These are phyloP conservation scores for Steromphala cineraria DNA, from an alignment of 2,888 invertebrate genomes.

Conservation along the genomic window DNA sequence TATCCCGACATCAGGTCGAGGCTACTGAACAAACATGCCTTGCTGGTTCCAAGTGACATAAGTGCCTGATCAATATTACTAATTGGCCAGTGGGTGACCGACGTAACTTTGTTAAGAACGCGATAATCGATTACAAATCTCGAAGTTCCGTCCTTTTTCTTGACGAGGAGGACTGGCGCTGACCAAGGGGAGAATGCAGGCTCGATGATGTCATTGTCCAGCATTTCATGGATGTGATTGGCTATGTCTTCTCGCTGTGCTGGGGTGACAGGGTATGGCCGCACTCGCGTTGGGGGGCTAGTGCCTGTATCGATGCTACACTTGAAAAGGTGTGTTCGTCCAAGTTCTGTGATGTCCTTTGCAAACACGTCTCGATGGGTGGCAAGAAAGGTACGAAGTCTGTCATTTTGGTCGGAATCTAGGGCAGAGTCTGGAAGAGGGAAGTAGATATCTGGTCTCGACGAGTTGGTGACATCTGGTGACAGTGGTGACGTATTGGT, in stretches of 20 bases:
- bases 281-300: slow-evolving; percentile 30
- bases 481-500: too few species aligned
- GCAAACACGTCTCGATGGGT: slow-evolving; percentile 22
- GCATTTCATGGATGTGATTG: slow-evolving; percentile 36
- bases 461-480: background rate
- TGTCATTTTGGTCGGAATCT: background rate
- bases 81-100: slow-evolving; percentile 36
- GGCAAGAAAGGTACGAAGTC: background rate
- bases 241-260: slow-evolving; percentile 22
- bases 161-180: slow-evolving; percentile 39
- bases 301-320: slow-evolving; percentile 41
- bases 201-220: slow-evolving; percentile 38
- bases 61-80: slow-evolving; percentile 35
- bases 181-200: slow-evolving; percentile 38
- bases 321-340: slow-evolving; percentile 32
- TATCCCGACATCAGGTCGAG: slow-evolving; percentile 36
- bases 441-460: slow-evolving; percentile 20
- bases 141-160: slow-evolving; percentile 34
- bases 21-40: slow-evolving; percentile 28
- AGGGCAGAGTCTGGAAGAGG: slow-evolving; percentile 18
- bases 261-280: slow-evolving; percentile 32
- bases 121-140: slow-evolving; percentile 45
- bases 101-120: slow-evolving; percentile 34
- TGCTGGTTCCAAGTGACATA: slow-evolving; percentile 33
- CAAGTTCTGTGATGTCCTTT: slow-evolving; percentile 29